phyloP scores from a whole-genome alignment of 2,888 invertebrate species.

The Campoletis raptor region DNA sequence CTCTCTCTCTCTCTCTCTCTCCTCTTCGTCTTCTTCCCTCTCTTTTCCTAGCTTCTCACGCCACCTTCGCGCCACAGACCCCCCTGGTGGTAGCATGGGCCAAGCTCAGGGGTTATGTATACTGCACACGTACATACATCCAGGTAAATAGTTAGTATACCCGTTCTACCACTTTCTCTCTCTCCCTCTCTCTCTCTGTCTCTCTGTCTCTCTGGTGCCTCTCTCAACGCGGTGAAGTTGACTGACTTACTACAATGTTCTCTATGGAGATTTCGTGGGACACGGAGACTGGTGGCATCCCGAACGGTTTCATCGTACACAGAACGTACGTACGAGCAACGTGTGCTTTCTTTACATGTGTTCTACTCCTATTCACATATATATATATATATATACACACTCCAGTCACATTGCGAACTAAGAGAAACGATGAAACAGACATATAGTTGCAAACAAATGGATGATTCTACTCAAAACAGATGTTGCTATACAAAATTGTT shows the following conservation, averaged over 20 bases:
- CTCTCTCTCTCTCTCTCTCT: constrained; percentile 41
- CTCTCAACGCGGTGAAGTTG: constrained; percentile 42
- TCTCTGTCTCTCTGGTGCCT: constrained; percentile 11
- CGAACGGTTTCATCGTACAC: constrained; percentile 35
- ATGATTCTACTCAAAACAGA: constrained; percentile 5
- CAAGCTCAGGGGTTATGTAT: constrained; percentile 46
- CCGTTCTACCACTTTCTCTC: constrained; percentile 57
- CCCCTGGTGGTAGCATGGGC: constrained; percentile 44
- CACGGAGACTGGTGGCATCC: constrained; percentile 13
- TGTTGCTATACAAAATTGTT: background rate
- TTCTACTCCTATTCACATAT: background rate
- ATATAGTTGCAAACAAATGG: constrained; percentile 27
- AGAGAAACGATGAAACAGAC: background rate
- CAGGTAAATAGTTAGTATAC: constrained; percentile 51
- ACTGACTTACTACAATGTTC: constrained; percentile 58
- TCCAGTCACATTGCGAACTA: background rate
- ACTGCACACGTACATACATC: constrained; percentile 28
- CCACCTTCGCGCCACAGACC: constrained; percentile 4
- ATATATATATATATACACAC: background rate
- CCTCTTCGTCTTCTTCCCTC: constrained; percentile 5
- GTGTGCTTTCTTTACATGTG: constrained; percentile 5
- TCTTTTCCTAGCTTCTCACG: background rate
- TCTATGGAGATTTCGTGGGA: constrained; percentile 42
- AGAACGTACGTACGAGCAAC: constrained; percentile 13
- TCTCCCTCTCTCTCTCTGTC: constrained; percentile 37